Evolutionary conservation across 2,797 vertebrate species (phyloP), one percentile per base, ranked within the genome.

Genomic region (Benthosema pterotum): DNA sequence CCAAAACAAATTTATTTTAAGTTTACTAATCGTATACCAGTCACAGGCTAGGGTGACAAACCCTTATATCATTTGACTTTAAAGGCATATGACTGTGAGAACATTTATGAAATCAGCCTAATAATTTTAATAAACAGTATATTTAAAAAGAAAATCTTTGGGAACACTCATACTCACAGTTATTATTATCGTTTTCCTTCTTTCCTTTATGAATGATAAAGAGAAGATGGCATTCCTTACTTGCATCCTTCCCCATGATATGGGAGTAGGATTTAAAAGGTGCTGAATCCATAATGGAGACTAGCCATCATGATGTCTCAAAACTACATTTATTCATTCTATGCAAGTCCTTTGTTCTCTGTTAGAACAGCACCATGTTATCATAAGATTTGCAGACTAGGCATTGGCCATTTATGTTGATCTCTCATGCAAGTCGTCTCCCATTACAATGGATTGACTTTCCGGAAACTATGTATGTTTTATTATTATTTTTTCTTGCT

Each of bases 241-340:
- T 70, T 74, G 51, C 22, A 76, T 71, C 19, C 70, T 73, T 86
- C 79, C 80, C 83, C 78, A 52, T 79, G 57, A 84, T 79, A 75
- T 66, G 84, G 75, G 82, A 80, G 79, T 72, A 74, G 62, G 83
- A 84, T 83, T 74, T 80, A 38, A 85, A 90, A 89, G 91, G 92
- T 92, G 91, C 91, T 92, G 84, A 78, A 70, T 69, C 57, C 60
- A 65, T 66, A 18, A 67, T 55, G 43, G 85, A 83, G 80, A 88
- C 86, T 83, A 83, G 84, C 84, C 70, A 83, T 86, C 83, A 86
- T 77, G 83, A 89, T 87, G 85, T 91, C 87, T 82, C 80, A 78
- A 80, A 90, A 69, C 60, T 79, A 75, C 80, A 79, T 91, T 75
- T 77, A 91, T 92, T 82, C 90, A 92, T 92, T 92, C 92, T 93